phyloP scores from a whole-genome alignment of 2,888 invertebrate species.

The Spodoptera picta region DNA sequence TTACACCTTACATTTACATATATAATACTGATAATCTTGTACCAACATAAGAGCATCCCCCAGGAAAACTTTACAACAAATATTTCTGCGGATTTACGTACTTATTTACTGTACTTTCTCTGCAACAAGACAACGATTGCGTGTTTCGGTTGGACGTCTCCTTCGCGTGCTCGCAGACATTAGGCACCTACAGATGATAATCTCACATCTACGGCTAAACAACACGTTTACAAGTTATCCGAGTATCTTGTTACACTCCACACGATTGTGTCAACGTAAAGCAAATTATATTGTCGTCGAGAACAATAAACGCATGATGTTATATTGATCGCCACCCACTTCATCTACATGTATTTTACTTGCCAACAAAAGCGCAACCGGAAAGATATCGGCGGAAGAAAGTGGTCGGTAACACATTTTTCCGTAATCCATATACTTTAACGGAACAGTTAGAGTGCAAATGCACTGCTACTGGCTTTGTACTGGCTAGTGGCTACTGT shows the following conservation, averaged over 20 bases:
- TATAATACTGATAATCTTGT: background rate
- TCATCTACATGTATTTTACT: constrained; percentile 21
- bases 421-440: constrained; percentile 7
- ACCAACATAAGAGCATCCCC: no score
- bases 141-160: constrained; percentile 6
- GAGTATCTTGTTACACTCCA: constrained; percentile 13
- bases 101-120: constrained; percentile 3
- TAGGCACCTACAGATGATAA: constrained; percentile 19
- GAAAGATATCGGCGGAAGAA: constrained; percentile 18
- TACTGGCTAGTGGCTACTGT: background rate
- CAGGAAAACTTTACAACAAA: no score
- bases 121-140: constrained; percentile 5
- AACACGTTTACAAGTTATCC: constrained; percentile 28
- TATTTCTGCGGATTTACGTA: no score
- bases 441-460: background rate
- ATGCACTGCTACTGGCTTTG: background rate
- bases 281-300: constrained; percentile 1
- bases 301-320: constrained; percentile 13
- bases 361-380: constrained; percentile 27
- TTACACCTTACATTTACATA: background rate
- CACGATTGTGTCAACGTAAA: constrained; percentile 12
- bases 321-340: background rate
- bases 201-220: constrained; percentile 17
- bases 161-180: constrained; percentile 21
- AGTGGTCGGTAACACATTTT: constrained; percentile 11